phyloP scores from a whole-genome alignment of 2,888 invertebrate species.

The Camponotus fellah region DNA sequence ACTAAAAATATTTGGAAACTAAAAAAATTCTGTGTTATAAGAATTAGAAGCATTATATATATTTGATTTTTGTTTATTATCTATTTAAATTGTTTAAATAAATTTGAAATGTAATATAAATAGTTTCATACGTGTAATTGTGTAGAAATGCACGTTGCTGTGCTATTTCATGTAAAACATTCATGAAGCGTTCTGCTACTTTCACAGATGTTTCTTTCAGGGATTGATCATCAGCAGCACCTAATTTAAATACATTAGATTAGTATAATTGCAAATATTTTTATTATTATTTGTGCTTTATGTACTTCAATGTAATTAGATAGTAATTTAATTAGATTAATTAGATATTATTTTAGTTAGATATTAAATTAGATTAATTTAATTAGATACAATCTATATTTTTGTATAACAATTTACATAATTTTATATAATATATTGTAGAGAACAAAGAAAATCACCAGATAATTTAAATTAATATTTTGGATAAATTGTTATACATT shows the following conservation, averaged over 20 bases:
- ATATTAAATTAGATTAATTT: neutral
- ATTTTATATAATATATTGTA: conserved; percentile 5
- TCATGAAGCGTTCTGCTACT: conserved; percentile 81
- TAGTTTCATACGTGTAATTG: conserved; percentile 84
- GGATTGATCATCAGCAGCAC: conserved; percentile 74
- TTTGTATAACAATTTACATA: neutral
- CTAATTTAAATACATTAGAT: conserved; percentile 60
- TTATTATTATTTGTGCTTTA: neutral
- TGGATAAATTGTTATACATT: neutral
- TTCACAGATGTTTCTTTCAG: conserved; percentile 82
- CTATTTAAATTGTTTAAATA: neutral
- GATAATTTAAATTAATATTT: neutral
- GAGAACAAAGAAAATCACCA: neutral
- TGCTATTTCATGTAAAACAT: conserved; percentile 84
- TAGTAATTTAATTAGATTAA: neutral
- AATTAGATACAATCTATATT: conserved; percentile 13
- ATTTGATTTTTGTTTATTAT: conserved; percentile 2
- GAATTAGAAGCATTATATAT: neutral
- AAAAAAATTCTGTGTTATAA: neutral
- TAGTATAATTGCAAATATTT: neutral
- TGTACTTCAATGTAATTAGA: neutral
- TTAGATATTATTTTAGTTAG: too few relatives aligned
- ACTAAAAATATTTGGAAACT: neutral
- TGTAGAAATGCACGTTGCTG: conserved; percentile 83
- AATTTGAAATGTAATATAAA: neutral